phyloP scores from a whole-genome alignment of 2,888 invertebrate genomes.

The Temnothorax unifasciatus region DNA sequence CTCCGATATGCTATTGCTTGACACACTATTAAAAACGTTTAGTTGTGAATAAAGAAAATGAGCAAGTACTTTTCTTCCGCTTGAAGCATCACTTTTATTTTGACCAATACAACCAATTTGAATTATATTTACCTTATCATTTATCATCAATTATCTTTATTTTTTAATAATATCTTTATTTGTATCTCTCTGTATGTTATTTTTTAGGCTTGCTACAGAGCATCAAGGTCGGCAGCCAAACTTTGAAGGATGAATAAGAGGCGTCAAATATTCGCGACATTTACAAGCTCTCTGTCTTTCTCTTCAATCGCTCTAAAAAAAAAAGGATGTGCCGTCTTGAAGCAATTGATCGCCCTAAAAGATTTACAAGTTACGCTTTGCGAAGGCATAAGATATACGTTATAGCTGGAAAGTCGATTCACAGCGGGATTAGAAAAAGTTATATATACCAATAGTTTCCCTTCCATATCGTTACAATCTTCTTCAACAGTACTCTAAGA shows the following conservation, averaged over 20 bases:
- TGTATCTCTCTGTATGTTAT: neutral
- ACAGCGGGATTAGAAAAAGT: constrained; percentile 75
- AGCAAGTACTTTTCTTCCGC: neutral
- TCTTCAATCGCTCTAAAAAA: no score
- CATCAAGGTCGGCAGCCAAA: constrained; percentile 85
- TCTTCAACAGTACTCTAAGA: constrained; percentile 77
- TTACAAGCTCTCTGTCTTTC: no score
- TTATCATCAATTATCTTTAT: neutral
- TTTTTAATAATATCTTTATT: neutral
- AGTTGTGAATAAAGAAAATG: neutral
- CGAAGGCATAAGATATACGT: constrained; percentile 73
- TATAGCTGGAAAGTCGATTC: constrained; percentile 71
- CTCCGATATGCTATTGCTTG: neutral
- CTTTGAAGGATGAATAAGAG: constrained; percentile 81
- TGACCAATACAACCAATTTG: neutral
- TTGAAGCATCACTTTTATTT: neutral
- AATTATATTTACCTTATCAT: neutral
- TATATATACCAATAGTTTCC: constrained; percentile 61
- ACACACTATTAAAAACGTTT: neutral
- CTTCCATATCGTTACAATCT: constrained; percentile 64
- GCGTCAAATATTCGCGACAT: no score
- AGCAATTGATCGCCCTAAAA: constrained; percentile 68
- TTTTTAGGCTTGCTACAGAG: constrained; percentile 87
- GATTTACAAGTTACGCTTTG: constrained; percentile 68
- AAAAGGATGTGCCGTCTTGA: constrained; percentile 69